Percentiles rank a stretch among this genome's conserved stretches.
These are phyloP conservation scores for Ceyx margarethae DNA, from an alignment of 2,113 vertebrate genomes.

Conservation along the genomic window DNA sequence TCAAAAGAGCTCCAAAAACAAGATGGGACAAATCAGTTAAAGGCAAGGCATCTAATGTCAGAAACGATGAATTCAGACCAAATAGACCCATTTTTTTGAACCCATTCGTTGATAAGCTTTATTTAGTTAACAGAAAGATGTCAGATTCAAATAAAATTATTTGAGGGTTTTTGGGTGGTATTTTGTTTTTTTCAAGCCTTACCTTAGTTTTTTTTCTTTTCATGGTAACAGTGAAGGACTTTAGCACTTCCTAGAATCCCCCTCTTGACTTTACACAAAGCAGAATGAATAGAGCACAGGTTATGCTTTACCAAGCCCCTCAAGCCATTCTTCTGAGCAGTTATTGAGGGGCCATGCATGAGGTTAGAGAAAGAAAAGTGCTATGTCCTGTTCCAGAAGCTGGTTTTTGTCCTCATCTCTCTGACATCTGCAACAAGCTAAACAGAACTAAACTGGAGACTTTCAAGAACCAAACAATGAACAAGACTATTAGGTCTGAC, in stretches of 20 bases:
- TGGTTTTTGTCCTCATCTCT: background rate
- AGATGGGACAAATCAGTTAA: background rate
- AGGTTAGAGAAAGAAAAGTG: background rate
- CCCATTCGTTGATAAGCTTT: background rate
- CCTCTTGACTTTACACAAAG: background rate
- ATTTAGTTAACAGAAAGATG: background rate
- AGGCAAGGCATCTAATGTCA: background rate
- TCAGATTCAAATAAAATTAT: background rate
- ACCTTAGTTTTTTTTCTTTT: background rate
- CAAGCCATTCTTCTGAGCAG: background rate
- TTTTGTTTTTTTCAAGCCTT: background rate
- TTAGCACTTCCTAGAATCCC: background rate
- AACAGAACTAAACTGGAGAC: background rate
- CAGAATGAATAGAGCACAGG: background rate
- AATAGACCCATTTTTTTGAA: rapidly evolving
- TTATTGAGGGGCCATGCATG: background rate
- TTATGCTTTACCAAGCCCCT: background rate
- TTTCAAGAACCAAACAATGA: background rate
- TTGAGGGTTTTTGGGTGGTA: background rate
- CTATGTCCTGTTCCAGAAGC: background rate
- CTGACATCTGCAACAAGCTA: background rate
- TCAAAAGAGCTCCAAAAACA: background rate
- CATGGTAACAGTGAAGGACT: too few relatives aligned
- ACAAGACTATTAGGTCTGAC: background rate
- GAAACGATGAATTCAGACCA: background rate